These are phyloP conservation scores for Drosophila nasuta DNA, from an alignment of 1,140 invertebrate species.

Conservation along the genomic window DNA sequence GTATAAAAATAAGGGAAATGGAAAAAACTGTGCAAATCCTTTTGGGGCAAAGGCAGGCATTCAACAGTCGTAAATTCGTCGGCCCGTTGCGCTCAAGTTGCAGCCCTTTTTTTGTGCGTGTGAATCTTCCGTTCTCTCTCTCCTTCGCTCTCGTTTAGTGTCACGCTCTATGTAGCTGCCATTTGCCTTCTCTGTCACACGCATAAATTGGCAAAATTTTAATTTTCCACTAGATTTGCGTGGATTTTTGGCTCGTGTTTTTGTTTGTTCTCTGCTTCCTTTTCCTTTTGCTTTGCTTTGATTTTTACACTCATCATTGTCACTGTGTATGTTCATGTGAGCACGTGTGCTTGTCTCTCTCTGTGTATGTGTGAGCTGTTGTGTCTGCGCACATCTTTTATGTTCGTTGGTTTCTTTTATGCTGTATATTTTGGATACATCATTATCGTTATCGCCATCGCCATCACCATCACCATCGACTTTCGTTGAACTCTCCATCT, in stretches of 20 bases:
- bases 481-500: neutral
- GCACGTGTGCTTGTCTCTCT: no score
- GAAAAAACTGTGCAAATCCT: slow-evolving; percentile 18
- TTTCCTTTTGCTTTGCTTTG: slow-evolving; percentile 36
- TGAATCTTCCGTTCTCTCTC: neutral
- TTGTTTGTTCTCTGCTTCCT: slow-evolving; percentile 13
- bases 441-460: slow-evolving; percentile 2
- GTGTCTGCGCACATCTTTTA: slow-evolving; percentile 3
- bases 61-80: slow-evolving; percentile 39
- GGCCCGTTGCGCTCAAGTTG: slow-evolving; percentile 6
- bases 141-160: slow-evolving; percentile 14
- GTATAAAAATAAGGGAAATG: neutral
- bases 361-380: no score
- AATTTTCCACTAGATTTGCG: slow-evolving; percentile 76
- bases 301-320: slow-evolving; percentile 29
- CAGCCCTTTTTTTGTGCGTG: slow-evolving; percentile 10
- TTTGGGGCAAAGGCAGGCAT: slow-evolving; percentile 19
- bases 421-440: neutral
- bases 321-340: neutral
- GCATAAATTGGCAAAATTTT: slow-evolving; percentile 70
- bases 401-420: slow-evolving; percentile 8
- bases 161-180: neutral
- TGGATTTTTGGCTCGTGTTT: slow-evolving; percentile 44
- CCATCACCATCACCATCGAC: slow-evolving; percentile 11
- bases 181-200: slow-evolving; percentile 17